Evolutionary conservation across 2,888 invertebrate genomes (phyloP).

Genomic region (Malthinus seriepunctatus): DNA sequence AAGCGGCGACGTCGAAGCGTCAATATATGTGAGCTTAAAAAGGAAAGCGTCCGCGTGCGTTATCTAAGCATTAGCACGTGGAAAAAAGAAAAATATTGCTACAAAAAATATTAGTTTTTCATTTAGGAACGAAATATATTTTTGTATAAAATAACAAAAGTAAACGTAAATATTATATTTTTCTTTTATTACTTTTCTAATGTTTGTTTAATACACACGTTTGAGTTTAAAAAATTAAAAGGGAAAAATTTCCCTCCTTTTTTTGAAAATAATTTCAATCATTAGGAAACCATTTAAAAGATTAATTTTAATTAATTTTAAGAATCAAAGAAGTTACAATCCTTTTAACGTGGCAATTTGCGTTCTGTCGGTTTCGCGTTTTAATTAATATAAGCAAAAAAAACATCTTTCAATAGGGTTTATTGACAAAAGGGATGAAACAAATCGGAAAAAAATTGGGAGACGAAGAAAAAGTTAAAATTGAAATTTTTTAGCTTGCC

Average conservation of each 20-base stretch:
- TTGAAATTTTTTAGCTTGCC: constrained; percentile 23
- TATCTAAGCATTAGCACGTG: constrained; percentile 33
- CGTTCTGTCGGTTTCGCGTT: constrained; percentile 14
- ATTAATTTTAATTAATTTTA: constrained; percentile 15
- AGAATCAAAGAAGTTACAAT: constrained; percentile 14
- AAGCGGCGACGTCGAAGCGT: constrained; percentile 7
- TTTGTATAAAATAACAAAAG: constrained; percentile 52
- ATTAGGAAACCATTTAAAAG: constrained; percentile 21
- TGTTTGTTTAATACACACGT: constrained; percentile 17
- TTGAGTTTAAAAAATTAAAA: constrained; percentile 7
- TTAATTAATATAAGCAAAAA: constrained; percentile 15
- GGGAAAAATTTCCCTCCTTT: neutral
- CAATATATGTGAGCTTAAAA: constrained; percentile 17
- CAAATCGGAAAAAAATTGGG: constrained; percentile 11
- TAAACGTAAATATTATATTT: constrained; percentile 24
- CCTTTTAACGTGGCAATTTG: constrained; percentile 13
- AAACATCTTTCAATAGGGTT: constrained; percentile 23
- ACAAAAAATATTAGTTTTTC: constrained; percentile 56
- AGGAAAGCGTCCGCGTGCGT: constrained; percentile 29
- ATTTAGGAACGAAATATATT: constrained; percentile 53
- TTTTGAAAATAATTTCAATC: constrained; percentile 14
- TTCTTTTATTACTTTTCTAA: constrained; percentile 1
- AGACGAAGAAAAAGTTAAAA: constrained; percentile 19
- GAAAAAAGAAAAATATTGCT: constrained; percentile 36
- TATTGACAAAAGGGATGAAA: constrained; percentile 13